Percentiles rank a stretch among this genome's conserved stretches.
Conservation (phyloP, 92 coral and sea anemone species). For the Epizoanthus scotinus region DNA sequence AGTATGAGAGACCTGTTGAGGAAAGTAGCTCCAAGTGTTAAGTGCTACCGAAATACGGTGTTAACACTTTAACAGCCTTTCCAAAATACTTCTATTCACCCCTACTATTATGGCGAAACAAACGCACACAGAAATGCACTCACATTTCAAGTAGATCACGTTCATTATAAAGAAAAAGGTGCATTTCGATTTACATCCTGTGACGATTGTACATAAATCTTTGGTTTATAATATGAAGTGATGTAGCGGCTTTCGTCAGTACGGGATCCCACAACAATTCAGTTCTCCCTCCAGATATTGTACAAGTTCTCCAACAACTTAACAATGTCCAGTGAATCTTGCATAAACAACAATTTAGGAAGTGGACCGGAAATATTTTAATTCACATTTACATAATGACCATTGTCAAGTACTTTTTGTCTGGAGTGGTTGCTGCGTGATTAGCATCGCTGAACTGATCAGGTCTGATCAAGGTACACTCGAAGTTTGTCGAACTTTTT, state of each 20-base stretch:
- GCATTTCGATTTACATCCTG: conserved; percentile 14
- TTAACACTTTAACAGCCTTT: too few species aligned
- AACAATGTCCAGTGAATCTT: neutral
- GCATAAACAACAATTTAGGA: conserved; percentile 23
- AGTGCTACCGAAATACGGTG: neutral
- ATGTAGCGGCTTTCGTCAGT: neutral
- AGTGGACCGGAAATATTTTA: conserved; percentile 14
- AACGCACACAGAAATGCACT: too few species aligned
- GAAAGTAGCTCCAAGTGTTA: neutral
- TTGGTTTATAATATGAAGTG: neutral
- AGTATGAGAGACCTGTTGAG: conserved; percentile 18
- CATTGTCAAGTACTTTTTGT: conserved; percentile 21
- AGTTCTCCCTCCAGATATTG: neutral
- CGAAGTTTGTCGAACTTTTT: neutral
- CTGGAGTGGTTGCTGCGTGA: neutral
- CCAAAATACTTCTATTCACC: too few species aligned
- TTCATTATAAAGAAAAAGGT: too few species aligned
- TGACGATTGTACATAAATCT: neutral
- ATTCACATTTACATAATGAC: conserved; percentile 29
- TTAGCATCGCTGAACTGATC: too few species aligned
- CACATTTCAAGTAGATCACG: too few species aligned
- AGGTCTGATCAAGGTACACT: conserved; percentile 13
- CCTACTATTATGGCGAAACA: too few species aligned
- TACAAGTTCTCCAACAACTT: conserved; percentile 14
- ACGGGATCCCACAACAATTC: neutral